These are phyloP conservation scores for Acanthis flammea DNA, from an alignment of 2,797 vertebrate genomes.

Conservation along the genomic window DNA sequence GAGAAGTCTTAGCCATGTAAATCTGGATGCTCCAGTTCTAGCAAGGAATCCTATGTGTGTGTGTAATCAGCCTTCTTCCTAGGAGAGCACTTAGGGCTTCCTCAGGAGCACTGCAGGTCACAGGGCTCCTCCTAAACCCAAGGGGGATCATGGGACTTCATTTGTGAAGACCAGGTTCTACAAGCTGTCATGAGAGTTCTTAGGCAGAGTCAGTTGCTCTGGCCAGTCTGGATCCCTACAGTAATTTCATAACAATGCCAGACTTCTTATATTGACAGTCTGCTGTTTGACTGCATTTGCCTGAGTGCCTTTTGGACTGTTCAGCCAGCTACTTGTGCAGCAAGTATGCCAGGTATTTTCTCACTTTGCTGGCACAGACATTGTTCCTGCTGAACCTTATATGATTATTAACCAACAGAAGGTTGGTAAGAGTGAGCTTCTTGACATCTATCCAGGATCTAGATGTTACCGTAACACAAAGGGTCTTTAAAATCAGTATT, in stretches of 20 bases:
- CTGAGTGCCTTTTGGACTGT: not conserved
- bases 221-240: not conserved
- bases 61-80: not conserved
- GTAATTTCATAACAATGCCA: not conserved
- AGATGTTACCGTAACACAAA: not conserved
- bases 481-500: not conserved
- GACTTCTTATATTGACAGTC: not conserved
- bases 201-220: not conserved
- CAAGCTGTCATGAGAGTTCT: not conserved
- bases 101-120: not conserved
- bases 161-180: not conserved
- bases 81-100: not conserved
- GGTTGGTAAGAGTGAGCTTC: not conserved
- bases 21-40: slow-evolving; percentile 22
- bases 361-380: not conserved
- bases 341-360: not conserved
- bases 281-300: not conserved
- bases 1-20: not conserved
- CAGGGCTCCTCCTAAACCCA: not conserved
- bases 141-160: not conserved
- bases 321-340: not conserved
- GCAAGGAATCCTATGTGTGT: not conserved
- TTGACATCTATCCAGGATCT: not conserved
- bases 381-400: not conserved
- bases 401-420: not conserved